Conservation (phyloP, 2,113 vertebrate species). For the Neogale vison region DNA sequence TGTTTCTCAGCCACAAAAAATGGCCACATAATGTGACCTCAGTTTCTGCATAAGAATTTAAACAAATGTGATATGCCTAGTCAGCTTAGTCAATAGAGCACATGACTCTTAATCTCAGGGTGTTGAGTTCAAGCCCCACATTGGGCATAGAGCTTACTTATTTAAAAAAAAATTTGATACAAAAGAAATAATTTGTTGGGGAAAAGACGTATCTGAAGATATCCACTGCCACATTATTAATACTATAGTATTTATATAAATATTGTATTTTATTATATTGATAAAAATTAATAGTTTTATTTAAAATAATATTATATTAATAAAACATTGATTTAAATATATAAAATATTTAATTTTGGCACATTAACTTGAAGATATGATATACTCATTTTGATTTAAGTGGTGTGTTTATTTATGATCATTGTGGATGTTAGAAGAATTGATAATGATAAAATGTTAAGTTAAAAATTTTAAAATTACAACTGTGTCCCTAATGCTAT, state of each 20-base stretch:
- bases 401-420: background rate
- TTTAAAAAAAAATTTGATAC: background rate
- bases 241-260: background rate
- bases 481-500: background rate
- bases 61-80: background rate
- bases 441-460: background rate
- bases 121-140: background rate
- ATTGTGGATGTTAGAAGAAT: background rate
- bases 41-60: background rate
- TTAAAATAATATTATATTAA: too few relatives aligned
- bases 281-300: too few relatives aligned
- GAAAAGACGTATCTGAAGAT: background rate
- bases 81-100: background rate
- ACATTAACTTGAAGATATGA: background rate
- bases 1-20: background rate
- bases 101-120: background rate
- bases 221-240: background rate
- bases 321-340: background rate
- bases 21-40: background rate
- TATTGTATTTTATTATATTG: background rate
- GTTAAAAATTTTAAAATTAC: background rate
- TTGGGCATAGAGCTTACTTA: background rate
- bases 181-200: background rate
- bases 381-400: background rate
- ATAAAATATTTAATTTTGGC: background rate